A percentile compares a stretch with the other conserved stretches of the same genome.
These are phyloP conservation scores for Prionace glauca DNA, from an alignment of 2,797 vertebrate genomes.

Conservation along the genomic window DNA sequence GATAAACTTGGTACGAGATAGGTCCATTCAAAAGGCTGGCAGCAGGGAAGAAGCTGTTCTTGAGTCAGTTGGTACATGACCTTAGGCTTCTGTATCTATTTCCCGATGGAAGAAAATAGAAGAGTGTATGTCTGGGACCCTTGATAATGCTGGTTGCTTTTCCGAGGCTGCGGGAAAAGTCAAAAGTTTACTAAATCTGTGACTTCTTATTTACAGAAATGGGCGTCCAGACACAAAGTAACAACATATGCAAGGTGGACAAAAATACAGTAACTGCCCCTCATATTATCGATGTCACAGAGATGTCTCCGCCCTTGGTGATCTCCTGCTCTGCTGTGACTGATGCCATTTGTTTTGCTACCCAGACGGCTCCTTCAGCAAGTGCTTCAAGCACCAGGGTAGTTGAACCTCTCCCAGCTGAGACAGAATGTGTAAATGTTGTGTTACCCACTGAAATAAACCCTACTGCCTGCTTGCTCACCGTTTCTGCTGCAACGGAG, in stretches of 20 bases:
- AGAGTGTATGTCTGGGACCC: too few species aligned
- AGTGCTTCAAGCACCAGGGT: background rate
- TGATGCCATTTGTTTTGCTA: background rate
- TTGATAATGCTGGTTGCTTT: too few species aligned
- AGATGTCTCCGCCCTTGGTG: background rate
- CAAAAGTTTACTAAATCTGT: background rate
- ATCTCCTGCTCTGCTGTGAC: background rate
- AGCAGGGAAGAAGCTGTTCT: too few species aligned
- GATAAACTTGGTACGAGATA: too few species aligned
- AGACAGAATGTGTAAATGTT: background rate
- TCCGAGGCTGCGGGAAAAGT: background rate
- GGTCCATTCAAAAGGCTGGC: too few species aligned
- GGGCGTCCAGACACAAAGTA: background rate
- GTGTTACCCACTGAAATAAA: background rate
- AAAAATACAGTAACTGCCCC: too few species aligned
- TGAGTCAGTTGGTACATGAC: too few species aligned
- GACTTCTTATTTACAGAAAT: conserved; percentile 8
- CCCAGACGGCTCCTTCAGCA: background rate
- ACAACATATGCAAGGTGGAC: background rate
- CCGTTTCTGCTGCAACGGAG: background rate
- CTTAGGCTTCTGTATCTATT: too few species aligned
- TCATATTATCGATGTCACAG: background rate
- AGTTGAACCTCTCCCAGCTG: background rate
- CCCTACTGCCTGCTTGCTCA: background rate
- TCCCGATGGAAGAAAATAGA: too few species aligned